These are phyloP conservation scores for Zele albiditarsus DNA, from an alignment of 2,888 invertebrate genomes.

Conservation along the genomic window DNA sequence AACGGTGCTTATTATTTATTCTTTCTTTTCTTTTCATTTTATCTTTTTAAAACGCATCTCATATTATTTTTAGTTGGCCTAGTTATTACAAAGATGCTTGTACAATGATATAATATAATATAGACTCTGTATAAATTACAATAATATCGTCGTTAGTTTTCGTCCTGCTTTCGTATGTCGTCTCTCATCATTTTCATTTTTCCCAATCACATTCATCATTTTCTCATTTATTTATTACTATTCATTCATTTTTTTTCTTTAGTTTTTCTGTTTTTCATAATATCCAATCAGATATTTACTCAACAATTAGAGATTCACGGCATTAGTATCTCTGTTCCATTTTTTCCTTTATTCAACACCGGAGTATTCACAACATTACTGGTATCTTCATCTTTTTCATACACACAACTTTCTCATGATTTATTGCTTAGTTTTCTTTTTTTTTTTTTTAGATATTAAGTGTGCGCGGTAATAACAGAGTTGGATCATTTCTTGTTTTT, in stretches of 20 bases:
- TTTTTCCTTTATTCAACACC: slow-evolving; percentile 23
- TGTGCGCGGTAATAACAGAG: slow-evolving; percentile 10
- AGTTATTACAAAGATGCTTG: slow-evolving; percentile 66
- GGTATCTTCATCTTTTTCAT: slow-evolving; percentile 28
- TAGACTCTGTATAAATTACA: slow-evolving; percentile 71
- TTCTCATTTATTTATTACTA: not conserved
- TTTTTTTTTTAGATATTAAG: slow-evolving; percentile 1
- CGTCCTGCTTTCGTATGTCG: not conserved
- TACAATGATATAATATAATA: slow-evolving; percentile 70
- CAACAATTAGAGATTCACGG: slow-evolving; percentile 23
- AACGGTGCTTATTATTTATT: slow-evolving; percentile 7
- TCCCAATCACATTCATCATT: slow-evolving; percentile 13
- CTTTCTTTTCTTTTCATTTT: slow-evolving; percentile 5
- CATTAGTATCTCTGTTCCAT: slow-evolving; percentile 26
- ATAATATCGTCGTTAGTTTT: slow-evolving; percentile 61
- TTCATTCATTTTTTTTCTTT: not conserved
- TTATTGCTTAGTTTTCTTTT: slow-evolving; percentile 19
- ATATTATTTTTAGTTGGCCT: slow-evolving; percentile 32
- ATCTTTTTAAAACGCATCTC: slow-evolving; percentile 13
- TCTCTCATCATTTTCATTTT: slow-evolving; percentile 34
- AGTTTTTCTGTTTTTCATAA: slow-evolving; percentile 1
- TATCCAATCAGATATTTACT: slow-evolving; percentile 31
- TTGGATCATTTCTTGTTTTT: slow-evolving; percentile 19
- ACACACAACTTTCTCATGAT: slow-evolving; percentile 44
- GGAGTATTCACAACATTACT: not conserved